These are phyloP conservation scores for Drosophila meridiana DNA, from an alignment of 2,888 invertebrate genomes.

Conservation along the genomic window DNA sequence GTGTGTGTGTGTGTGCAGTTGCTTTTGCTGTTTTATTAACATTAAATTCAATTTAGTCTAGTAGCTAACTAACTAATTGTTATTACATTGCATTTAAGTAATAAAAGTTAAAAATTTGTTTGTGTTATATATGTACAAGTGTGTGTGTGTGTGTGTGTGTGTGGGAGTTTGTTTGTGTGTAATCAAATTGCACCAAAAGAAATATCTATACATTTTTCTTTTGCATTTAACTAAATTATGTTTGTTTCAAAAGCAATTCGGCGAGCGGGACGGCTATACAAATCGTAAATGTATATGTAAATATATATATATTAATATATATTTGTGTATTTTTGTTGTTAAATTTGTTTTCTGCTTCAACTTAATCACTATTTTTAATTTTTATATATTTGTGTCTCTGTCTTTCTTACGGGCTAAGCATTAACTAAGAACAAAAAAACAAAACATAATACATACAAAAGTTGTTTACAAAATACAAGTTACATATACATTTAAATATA, in stretches of 20 bases:
- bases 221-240: constrained; percentile 43
- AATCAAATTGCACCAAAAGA: constrained; percentile 55
- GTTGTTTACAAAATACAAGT: constrained; percentile 17
- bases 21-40: constrained; percentile 36
- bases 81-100: constrained; percentile 68
- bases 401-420: constrained; percentile 27
- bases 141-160: constrained; percentile 26
- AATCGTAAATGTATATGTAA: constrained; percentile 23
- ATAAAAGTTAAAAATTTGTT: constrained; percentile 66
- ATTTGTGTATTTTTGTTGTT: constrained; percentile 30
- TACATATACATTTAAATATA: constrained; percentile 20
- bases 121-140: constrained; percentile 60
- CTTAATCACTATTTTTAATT: constrained; percentile 45
- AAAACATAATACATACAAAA: constrained; percentile 42
- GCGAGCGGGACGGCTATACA: constrained; percentile 50
- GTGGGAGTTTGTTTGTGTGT: constrained; percentile 28
- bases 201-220: constrained; percentile 7
- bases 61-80: constrained; percentile 63
- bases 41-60: constrained; percentile 61
- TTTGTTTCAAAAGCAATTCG: constrained; percentile 10
- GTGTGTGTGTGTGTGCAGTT: constrained; percentile 29
- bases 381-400: constrained; percentile 14
- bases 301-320: constrained; percentile 8
- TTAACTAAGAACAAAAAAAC: constrained; percentile 52
- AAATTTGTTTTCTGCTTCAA: constrained; percentile 34